Evolutionary conservation across 2,888 invertebrate species (phyloP), one percentile per base, ranked within the genome.

Genomic region (Spialia ferax): DNA sequence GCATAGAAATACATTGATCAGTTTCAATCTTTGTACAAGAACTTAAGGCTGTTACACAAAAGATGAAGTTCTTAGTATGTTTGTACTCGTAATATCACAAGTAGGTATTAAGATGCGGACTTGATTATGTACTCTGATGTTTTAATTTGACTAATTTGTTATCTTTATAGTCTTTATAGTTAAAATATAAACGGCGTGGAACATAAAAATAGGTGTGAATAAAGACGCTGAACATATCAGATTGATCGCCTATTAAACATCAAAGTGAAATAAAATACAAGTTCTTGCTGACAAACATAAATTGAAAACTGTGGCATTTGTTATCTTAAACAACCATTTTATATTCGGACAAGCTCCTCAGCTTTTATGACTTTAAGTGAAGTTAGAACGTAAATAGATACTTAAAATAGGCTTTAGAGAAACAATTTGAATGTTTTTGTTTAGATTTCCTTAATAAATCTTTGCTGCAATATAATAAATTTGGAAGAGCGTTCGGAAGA

Each of bases 281-380:
- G 48, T 6, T 15, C 26, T 48, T 29, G 45, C 26, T 32, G 48
- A 45, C 48, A 48, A 23, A 45, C 29, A 29, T 45, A 60, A 11
- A 26, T 11, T 26, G 7, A 20, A 29, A 59, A 13, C 18, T 8
- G 29, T 18, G 13, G 60, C 45, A 23, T 48, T 60, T 60, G 38
- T 22, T 60, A 60, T 60, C 60, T 48, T 60, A 48, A 48, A 60
- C 13, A 48, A 48, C 48, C 61, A 13, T 61, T 60, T 50, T 29
- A 61, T 61, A 48, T 50, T 32, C 29, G 13, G 22, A 50, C 50
- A 50, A 48, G 29, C 48, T 48, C 20, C 32, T 61, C n/a, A 61
- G 22, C 13, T 61, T 61, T 50, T 20, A 61, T 63, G 29, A 54
- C 54, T 52, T 8, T 52, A 11, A 11, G 48, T 48, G 48, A 48